These are phyloP conservation scores for Magallana gigas DNA, from an alignment of 1,140 invertebrate species.

Conservation along the genomic window DNA sequence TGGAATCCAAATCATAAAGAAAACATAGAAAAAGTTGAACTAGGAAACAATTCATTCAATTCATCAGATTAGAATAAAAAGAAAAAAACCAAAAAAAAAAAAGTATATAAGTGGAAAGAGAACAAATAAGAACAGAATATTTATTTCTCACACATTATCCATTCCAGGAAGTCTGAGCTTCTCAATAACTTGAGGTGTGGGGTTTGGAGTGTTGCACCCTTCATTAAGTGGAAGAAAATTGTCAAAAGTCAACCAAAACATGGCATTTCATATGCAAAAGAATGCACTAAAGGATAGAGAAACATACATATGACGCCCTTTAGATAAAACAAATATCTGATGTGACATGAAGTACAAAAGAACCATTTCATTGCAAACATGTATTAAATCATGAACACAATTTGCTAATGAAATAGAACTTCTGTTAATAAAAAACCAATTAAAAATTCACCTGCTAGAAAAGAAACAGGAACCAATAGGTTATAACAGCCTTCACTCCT, in stretches of 20 bases:
- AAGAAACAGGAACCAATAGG: not conserved
- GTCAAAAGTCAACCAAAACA: not conserved
- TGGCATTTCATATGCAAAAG: not conserved
- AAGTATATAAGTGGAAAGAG: not conserved
- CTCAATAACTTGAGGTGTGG: not conserved
- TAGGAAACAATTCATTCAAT: too few relatives aligned
- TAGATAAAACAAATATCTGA: not conserved
- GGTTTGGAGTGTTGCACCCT: not conserved
- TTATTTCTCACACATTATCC: not conserved
- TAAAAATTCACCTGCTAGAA: not conserved
- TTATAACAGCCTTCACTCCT: not conserved
- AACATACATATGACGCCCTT: not conserved
- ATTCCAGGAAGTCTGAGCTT: not conserved
- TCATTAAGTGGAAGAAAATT: not conserved
- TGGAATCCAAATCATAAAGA: too few relatives aligned
- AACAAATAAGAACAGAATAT: not conserved
- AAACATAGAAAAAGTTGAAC: too few relatives aligned
- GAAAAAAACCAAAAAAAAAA: not conserved
- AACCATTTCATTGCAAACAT: constrained; percentile 11
- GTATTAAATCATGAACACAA: not conserved
- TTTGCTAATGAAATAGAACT: not conserved
- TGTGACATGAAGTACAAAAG: not conserved
- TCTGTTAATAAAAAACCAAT: not conserved
- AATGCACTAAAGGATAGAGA: not conserved
- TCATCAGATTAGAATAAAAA: not conserved